Conservation (phyloP, 2,113 vertebrate species). For the Erythrocercus mccallii region DNA sequence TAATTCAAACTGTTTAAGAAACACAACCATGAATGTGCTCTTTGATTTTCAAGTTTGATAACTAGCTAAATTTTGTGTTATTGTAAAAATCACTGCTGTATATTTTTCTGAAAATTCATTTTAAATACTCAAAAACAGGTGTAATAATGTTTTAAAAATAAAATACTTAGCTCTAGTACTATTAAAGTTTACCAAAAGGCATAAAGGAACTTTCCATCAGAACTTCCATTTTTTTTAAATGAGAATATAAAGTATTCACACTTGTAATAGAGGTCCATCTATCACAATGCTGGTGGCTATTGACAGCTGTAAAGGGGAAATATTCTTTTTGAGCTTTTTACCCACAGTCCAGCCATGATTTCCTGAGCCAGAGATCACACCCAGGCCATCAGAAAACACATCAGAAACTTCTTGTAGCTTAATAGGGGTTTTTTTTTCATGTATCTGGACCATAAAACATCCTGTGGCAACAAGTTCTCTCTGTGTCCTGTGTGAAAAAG, state of each 20-base stretch:
- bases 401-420: neutral
- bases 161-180: neutral
- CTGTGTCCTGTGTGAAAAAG: neutral
- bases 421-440: neutral
- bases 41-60: neutral
- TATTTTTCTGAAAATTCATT: neutral
- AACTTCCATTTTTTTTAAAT: neutral
- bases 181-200: neutral
- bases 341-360: neutral
- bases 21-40: neutral
- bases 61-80: neutral
- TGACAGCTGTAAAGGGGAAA: neutral
- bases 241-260: neutral
- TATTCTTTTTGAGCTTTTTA: neutral
- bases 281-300: neutral
- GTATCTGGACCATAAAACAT: neutral
- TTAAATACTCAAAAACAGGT: neutral
- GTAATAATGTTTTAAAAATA: neutral
- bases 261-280: neutral
- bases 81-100: neutral
- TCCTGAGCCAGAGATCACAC: neutral
- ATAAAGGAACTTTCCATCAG: neutral
- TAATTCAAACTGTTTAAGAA: neutral
- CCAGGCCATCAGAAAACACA: neutral
- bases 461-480: neutral